phyloP scores from a whole-genome alignment of 2,888 invertebrate species.

The Zootermopsis nevadensis region DNA sequence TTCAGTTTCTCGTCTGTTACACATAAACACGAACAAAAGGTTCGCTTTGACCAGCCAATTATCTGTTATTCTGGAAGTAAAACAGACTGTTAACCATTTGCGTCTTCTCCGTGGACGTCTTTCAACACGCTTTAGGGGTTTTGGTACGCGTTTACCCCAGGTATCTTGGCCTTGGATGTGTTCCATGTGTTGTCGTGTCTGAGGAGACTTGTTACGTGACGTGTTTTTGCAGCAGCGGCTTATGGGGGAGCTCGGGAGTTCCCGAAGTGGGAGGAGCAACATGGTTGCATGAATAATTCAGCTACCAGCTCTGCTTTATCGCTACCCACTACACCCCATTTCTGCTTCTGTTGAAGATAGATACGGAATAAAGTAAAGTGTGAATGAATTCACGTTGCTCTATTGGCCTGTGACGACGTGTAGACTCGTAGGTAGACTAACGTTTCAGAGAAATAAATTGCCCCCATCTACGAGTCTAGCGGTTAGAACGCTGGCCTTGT shows the following conservation, averaged over 20 bases:
- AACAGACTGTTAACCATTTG: no score
- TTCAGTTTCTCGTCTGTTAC: no score
- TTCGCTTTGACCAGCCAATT: no score
- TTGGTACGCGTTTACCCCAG: background rate
- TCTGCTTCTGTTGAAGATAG: background rate
- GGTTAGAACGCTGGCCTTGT: no score
- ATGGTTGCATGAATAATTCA: slow-evolving; percentile 6
- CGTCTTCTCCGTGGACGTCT: background rate
- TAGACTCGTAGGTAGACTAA: no score
- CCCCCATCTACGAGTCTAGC: no score
- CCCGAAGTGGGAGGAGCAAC: background rate
- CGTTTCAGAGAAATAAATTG: no score
- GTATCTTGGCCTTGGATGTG: background rate
- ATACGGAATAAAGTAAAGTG: background rate
- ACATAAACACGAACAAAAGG: no score
- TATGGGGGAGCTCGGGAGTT: background rate
- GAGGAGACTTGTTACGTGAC: background rate
- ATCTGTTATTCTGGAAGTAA: no score
- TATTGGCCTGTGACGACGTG: no score
- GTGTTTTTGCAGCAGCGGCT: background rate
- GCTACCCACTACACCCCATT: background rate
- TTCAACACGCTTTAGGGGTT: background rate
- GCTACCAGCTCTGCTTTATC: background rate
- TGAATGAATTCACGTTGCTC: background rate
- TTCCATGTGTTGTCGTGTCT: background rate